Evolutionary conservation across 2,888 invertebrate genomes (phyloP), one percentile per base, ranked within the genome.

Genomic region (Parnassius apollo): DNA sequence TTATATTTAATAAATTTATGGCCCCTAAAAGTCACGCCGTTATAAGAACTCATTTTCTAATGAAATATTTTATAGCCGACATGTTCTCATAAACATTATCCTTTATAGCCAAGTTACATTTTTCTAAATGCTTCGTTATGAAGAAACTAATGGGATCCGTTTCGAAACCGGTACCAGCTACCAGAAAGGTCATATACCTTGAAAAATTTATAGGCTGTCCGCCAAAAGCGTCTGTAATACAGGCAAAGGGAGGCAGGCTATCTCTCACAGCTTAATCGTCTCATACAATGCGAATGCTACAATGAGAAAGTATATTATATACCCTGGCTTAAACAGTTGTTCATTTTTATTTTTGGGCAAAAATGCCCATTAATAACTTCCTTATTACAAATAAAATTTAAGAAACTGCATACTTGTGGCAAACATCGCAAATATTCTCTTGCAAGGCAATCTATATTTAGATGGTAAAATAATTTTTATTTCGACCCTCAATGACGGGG

Each of bases 251-350:
- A n/a, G 50, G 57, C 57, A 50, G 58, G 57, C 66, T 59, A 65
- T 69, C 35, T 71, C 75, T 46, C 18, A n/a, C 52, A 65, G 44
- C n/a, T 62, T 74, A 75, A 80, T 65, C 69, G 59, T 60, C 59
- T 64, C 64, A 68, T 69, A 82, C 81, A 82, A 82, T 77, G 73
- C 74, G 73, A 74, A 73, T 66, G 69, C 65, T 73, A 77, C 75
- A 75, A 78, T 71, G 68, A 71, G 69, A 73, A 70, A 73, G 71
- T 73, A 75, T 76, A 73, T 77, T 80, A 77, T 75, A 78, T 75
- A 73, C 64, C 71, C 65, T 71, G 66, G 67, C 70, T 67, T 69
- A 71, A 71, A 68, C 74, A 74, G 75, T 73, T 75, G 74, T 75
- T 64, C 68, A 35, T 35, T 35, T 7, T 35, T 35, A 35, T 35